These are phyloP conservation scores for Mactromeris polynyma DNA, from an alignment of 2,888 invertebrate genomes.

Conservation along the genomic window DNA sequence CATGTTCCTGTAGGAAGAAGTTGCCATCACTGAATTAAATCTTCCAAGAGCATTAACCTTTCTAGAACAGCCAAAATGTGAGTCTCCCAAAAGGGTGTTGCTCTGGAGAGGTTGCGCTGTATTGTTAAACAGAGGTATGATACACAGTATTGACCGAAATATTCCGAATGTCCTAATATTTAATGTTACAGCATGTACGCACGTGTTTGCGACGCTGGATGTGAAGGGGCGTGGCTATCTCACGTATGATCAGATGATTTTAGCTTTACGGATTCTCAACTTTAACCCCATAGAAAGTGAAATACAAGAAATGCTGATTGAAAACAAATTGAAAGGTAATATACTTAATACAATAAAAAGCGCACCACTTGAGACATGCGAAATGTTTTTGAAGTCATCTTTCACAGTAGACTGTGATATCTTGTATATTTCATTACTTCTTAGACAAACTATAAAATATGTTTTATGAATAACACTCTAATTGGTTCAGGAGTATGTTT, in stretches of 20 bases:
- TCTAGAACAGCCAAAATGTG: too few species aligned
- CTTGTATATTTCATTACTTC: too few species aligned
- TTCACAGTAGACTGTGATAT: not conserved
- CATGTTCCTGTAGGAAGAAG: too few species aligned
- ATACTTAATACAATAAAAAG: not conserved
- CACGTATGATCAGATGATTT: constrained; percentile 45
- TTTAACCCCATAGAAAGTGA: constrained; percentile 56
- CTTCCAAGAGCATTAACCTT: too few species aligned
- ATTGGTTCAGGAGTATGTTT: too few species aligned
- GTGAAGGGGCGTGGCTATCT: constrained; percentile 43
- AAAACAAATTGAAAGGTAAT: constrained; percentile 18
- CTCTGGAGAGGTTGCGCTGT: too few species aligned
- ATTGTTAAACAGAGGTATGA: not conserved
- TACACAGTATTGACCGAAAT: not conserved
- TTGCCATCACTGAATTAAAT: too few species aligned
- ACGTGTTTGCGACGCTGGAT: constrained; percentile 54
- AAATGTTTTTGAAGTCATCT: too few species aligned
- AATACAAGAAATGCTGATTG: constrained; percentile 14
- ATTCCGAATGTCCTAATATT: not conserved
- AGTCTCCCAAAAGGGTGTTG: too few species aligned
- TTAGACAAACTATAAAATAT: too few species aligned
- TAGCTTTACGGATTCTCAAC: constrained; percentile 51
- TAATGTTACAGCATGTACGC: constrained; percentile 43
- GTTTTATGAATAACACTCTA: too few species aligned
- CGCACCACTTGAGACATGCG: too few species aligned